Base-by-base conservation (phyloP, 1,140 invertebrate species). In the Macrotrachela quadricornifera region DNA sequence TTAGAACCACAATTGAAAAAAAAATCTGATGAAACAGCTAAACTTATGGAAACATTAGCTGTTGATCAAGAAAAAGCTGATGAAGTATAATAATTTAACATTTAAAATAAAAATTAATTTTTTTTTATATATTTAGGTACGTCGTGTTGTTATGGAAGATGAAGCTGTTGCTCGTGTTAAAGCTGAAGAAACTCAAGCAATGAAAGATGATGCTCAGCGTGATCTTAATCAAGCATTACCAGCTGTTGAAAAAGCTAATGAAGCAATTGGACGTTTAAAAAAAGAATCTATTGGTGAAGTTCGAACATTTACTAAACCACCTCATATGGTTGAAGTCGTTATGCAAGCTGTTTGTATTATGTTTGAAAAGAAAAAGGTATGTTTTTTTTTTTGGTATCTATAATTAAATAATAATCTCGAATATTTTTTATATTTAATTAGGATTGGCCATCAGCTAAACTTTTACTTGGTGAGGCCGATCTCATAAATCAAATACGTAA, bases 221-320 rank as follows among this genome's bases (percentile, higher is more conserved):
- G 54, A 55, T 42, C 40, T 55, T 15, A 46, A 55, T 36, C 2
- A 18, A 38, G 54, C 49, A 3, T 21, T 46, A 36, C 54, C 54
- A 41, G 54, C 54, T 12, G n/a, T 55, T 3, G 48, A 50, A n/a
- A n/a, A n/a, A 10, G 54, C 54, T 12, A 37, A 49, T 56, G 68
- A 81, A 60, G 82, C 84, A 1, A 70, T 91, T 0, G 81, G 85
- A 63, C 71, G 80, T 1, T 69, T 90, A 0, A 86, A 85, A 59
- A 88, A 88, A 66, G 80, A 77, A 45, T 85, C 90, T 59, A 84
- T 91, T 43, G 82, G 84, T 64, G 85, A 90, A 68, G 68, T 90
- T 10, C 78, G 81, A 61, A 81, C 82, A 0, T 86, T 88, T 60
- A 79, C 79, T 51, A 85, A 85, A 47, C 70, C 70, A 10, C 70